Base-by-base conservation (phyloP, 2,797 vertebrate genomes). In the Moxostoma hubbsi region DNA sequence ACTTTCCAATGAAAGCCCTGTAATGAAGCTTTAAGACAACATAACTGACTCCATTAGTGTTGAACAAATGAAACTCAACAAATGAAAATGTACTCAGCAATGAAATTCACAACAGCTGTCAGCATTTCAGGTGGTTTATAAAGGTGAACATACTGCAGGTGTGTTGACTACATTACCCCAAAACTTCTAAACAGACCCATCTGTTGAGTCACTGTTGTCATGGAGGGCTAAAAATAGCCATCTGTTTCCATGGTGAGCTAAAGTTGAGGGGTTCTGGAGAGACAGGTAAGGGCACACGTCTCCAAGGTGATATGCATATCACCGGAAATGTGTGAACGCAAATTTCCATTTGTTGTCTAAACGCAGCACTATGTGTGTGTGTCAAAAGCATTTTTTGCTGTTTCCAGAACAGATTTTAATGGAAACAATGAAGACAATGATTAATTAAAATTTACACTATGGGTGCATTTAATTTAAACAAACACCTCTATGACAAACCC, bases 171-270 rank as follows among this genome's bases (percentile, higher is more conserved):
- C 36, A 36, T 76, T 13, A 49, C 49, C 54, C 46, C 54, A 7
- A 69, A 78, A 70, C 11, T 72, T 45, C 43, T 71, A 54, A 72
- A 72, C 36, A 43, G 46, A 10, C 77, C 77, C 68, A 79, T 79
- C 68, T 79, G 77, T 79, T 79, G 50, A 55, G 51, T 36, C 59
- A 6, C 57, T 69, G 57, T 24, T 53, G 51, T 79, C 72, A 64
- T 63, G 50, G 36, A 24, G 68, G 51, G 69, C 68, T 79, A 79
- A 72, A 78, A 79, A 79, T 79, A 79, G 68, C 43, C 3, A 7
- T 61, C 75, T 72, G 69, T 72, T 51, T 79, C 69, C 68, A 72
- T 65, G 66, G 75, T 43, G 11, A 78, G 77, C 6, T 72, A 77
- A 73, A 82, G 75, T 69, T 82, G 81, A 82, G 47, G 45, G 63